Base-by-base conservation (phyloP, 2,113 vertebrate genomes). In the Epinephelus lanceolatus region DNA sequence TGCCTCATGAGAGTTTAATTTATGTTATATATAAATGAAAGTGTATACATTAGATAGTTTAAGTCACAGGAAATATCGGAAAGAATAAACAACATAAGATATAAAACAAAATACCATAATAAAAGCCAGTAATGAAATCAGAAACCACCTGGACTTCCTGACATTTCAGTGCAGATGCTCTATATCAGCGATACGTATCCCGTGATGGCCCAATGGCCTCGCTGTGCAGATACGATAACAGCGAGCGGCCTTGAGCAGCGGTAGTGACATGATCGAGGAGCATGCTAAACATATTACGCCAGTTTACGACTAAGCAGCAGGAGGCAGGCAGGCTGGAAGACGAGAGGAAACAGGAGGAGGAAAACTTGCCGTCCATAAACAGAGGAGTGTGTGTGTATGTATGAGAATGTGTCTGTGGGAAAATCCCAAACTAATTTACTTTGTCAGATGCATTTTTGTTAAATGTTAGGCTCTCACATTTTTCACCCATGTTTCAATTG, bases 261-360 rank as follows among this genome's bases (percentile, higher is more conserved):
- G 87, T 52, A 62, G 87, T 62, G 80, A 71, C 63, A 76, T 11
- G 71, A 83, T 63, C 65, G 78, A 49, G 12, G 76, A 81, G 83
- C 80, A 92, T 94, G 93, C 87, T 93, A 93, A 95, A 95, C 83
- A 86, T 89, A 95, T 95, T 94, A 95, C 69, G 61, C 71, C 89
- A 82, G 67, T 94, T 94, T 93, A 94, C 42, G 86, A 92, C 88
- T 63, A 42, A 86, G 83, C 89, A 88, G 88, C 90, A 55, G 92
- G 86, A 89, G 92, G 88, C 61, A 65, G 74, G 52, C 66, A 40
- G 70, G 49, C 72, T 60, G 88, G 80, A 84, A 77, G 91, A 69
- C 59, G 12, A 52, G 79, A 89, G 78, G 85, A 89, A 92, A 86
- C 80, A 56, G 79, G 81, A 87, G 86, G 87, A 89, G 90, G 80